Evolutionary conservation across 2,113 vertebrate genomes (phyloP), one percentile per base, ranked within the genome.

Genomic region (Mustelus asterias): DNA sequence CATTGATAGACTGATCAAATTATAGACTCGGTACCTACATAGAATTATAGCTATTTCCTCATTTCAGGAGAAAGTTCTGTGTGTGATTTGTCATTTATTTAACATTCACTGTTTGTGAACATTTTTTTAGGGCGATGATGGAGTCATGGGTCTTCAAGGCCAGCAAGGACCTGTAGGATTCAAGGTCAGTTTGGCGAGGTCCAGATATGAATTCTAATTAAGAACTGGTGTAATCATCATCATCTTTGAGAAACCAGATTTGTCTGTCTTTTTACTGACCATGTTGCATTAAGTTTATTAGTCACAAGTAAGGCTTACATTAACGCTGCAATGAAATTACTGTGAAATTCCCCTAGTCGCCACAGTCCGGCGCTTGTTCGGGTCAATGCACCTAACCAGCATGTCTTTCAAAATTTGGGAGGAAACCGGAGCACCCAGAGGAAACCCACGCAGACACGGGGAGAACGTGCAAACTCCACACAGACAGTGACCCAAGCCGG

Each of bases 91-190:
- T 20, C 60, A 63, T 93, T 93, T 93, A 33, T 44, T 44, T 83
- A 83, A 86, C 86, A 26, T n/a, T 86, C 78, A 95, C 18, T 16
- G 54, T 54, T 63, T 95, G 48, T 41, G 18, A 41, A 41, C 33
- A 44, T 95, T 65, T 44, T 95, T 96, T 95, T 97, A 99, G 98
- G 98, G 98, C 16, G 96, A 97, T 78, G 98, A 97, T 96, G 98
- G 98, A 20, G 98, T 98, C 95, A 97, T 97, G 0, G 98, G 98
- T 7, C 96, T 93, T 0, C 97, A 96, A 24, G 98, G 98, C 54
- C 98, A 97, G 96, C 97, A 97, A 96, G 98, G 98, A 96, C 97
- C 97, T 0, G 96, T 96, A 63, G 98, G 98, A 96, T 96, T 96
- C 96, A 99, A 99, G 98, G 98, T 99, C 96, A 98, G 98, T 10